Evolutionary conservation across 2,888 invertebrate genomes (phyloP).

Genomic region (Tiphia femorata): DNA sequence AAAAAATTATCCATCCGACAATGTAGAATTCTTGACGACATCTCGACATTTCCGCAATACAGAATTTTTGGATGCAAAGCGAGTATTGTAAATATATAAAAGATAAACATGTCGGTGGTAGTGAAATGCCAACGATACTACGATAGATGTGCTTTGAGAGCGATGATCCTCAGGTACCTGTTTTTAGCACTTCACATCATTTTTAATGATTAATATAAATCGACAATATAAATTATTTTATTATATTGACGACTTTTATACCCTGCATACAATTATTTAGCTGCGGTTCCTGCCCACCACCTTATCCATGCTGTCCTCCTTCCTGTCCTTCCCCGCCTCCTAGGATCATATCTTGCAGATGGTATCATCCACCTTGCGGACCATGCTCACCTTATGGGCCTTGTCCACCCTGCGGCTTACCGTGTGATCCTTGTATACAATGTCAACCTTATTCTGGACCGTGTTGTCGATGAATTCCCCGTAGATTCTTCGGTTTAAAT

Average conservation of each 20-base stretch:
- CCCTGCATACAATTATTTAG: slow-evolving; percentile 26
- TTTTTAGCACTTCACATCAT: too few species aligned
- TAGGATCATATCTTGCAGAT: too few species aligned
- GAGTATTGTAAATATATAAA: background rate
- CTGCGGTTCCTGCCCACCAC: slow-evolving; percentile 32
- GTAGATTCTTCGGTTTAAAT: too few species aligned
- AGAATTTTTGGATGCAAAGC: background rate
- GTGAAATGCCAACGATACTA: slow-evolving; percentile 38
- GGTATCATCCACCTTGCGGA: background rate
- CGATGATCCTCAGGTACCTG: slow-evolving; percentile 36
- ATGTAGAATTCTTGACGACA: too few species aligned
- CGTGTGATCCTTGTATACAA: too few species aligned
- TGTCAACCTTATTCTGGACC: background rate
- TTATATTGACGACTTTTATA: too few species aligned
- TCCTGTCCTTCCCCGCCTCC: background rate
- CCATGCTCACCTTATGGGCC: background rate
- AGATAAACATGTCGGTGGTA: slow-evolving; percentile 29
- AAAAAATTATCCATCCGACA: too few species aligned
- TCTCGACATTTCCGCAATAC: too few species aligned
- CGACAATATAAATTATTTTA: background rate
- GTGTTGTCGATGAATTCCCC: too few species aligned
- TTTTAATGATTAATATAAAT: background rate
- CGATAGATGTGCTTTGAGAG: slow-evolving; percentile 19
- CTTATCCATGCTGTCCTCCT: background rate
- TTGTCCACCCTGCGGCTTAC: background rate